Evolutionary conservation across 1,140 invertebrate species (phyloP).

Genomic region (Diabrotica undecimpunctata): DNA sequence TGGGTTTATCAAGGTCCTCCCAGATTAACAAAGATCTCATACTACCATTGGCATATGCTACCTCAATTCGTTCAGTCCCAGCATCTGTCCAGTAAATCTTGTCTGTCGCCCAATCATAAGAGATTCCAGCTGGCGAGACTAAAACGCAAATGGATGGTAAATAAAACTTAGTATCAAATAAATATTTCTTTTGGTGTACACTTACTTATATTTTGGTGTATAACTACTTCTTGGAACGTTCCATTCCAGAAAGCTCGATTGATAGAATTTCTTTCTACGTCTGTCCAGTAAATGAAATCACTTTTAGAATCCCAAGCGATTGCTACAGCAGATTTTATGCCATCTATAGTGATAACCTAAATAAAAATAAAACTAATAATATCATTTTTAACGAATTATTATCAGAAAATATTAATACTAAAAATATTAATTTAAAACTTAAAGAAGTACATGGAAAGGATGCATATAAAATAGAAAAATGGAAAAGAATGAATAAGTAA

Average conservation of each 20-base stretch:
- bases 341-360: conserved; percentile 71
- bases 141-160: conserved; percentile 1
- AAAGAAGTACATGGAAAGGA: no score
- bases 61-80: conserved; percentile 77
- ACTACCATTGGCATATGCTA: conserved; percentile 71
- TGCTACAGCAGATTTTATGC: conserved; percentile 77
- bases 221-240: conserved; percentile 66
- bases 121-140: conserved; percentile 65
- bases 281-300: conserved; percentile 85
- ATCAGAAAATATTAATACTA: no score
- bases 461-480: no score
- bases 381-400: no score
- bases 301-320: conserved; percentile 77
- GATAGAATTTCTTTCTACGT: conserved; percentile 78
- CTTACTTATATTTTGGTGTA: conserved; percentile 65
- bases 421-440: no score
- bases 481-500: no score
- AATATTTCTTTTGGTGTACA: background rate
- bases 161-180: background rate
- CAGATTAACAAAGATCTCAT: conserved; percentile 74
- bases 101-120: conserved; percentile 80
- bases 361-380: conserved; percentile 22
- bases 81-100: conserved; percentile 90
- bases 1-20: conserved; percentile 75
- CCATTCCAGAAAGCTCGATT: conserved; percentile 75